Evolutionary conservation across 2,797 vertebrate genomes (phyloP), one percentile per base, ranked within the genome.

Genomic region (Tokudaia muenninki): DNA sequence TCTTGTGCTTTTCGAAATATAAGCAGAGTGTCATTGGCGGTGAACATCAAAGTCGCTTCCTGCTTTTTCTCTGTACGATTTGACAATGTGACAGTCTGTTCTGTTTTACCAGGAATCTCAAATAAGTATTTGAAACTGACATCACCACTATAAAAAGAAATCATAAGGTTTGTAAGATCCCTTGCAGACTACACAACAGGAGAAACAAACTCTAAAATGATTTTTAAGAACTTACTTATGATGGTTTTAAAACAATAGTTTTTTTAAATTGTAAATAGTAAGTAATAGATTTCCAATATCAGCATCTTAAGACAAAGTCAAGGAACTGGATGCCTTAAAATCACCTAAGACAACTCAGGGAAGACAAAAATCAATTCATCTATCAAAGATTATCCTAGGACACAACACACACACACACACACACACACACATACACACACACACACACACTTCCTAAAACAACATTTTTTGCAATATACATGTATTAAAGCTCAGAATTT

Each of bases 401-500:
- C 79, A 59, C 41, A 92, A 83, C 87, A 94, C 77, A 89, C 79
- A 44, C 14, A 80, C 8, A 10, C 31, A 47, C 44, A 57, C 24
- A 82, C 81, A 95, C 88, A 91, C 78, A 84, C 34, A 82, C 80
- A 37, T 9, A 57, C 31, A 55, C 4, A 29, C 52, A 59, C 9
- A 84, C 67, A 70, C 67, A 70, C 50, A 94, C 88, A 93, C 72
- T 91, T 94, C 17, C 63, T 72, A 55, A 92, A 94, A 94, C 95
- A 87, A 16, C 70, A 22, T 41, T 91, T 82, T 87, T 74, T 47
- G 82, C 22, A 88, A 34, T 55, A 44, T 44, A 22, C 22, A 92
- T 81, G 29, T 65, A 59, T 74, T 31, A 47, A 79, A 77, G 9
- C 31, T 37, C 37, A 63, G 31, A 81, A 94, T 96, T 94, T 92